Percentiles rank a stretch among this genome's conserved stretches.
Evolutionary conservation across 2,113 vertebrate species (phyloP).

Genomic region (Plecturocebus donacophilus): DNA sequence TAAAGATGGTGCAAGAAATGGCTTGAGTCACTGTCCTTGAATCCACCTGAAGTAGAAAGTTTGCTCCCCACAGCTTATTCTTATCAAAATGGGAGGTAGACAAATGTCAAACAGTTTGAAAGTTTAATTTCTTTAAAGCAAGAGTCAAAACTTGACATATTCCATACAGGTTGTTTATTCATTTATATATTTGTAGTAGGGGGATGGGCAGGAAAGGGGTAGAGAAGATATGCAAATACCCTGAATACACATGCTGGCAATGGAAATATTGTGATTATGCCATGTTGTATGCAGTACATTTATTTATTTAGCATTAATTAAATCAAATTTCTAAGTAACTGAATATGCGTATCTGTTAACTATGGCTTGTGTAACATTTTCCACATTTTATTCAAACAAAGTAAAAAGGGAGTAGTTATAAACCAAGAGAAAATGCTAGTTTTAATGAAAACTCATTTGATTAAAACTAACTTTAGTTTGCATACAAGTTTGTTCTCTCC

Average conservation of each 20-base stretch:
- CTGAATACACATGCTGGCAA: not conserved
- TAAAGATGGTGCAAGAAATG: slow-evolving; percentile 74
- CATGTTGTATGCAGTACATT: not conserved
- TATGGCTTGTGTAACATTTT: not conserved
- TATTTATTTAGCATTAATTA: not conserved
- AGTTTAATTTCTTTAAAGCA: slow-evolving; percentile 49
- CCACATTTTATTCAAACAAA: not conserved
- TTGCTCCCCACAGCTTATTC: slow-evolving; percentile 61
- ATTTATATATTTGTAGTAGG: not conserved
- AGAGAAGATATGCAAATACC: not conserved
- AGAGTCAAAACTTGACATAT: not conserved
- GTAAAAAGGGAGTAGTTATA: not conserved
- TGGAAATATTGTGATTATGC: not conserved
- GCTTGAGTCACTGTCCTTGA: slow-evolving; percentile 70
- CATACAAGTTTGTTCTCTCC: not conserved
- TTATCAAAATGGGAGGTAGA: slow-evolving; percentile 51
- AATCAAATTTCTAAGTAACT: not conserved
- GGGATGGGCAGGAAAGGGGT: fast-evolving
- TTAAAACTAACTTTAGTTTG: not conserved
- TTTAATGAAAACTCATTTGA: not conserved
- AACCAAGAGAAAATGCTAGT: not conserved
- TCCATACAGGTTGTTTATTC: not conserved
- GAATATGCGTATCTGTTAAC: not conserved
- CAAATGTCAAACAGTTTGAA: slow-evolving; percentile 25
- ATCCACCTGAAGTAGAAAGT: slow-evolving; percentile 60